These are phyloP conservation scores for Tethya wilhelma DNA, from an alignment of 37 sponge, comb jelly and placozoan species.

Conservation along the genomic window DNA sequence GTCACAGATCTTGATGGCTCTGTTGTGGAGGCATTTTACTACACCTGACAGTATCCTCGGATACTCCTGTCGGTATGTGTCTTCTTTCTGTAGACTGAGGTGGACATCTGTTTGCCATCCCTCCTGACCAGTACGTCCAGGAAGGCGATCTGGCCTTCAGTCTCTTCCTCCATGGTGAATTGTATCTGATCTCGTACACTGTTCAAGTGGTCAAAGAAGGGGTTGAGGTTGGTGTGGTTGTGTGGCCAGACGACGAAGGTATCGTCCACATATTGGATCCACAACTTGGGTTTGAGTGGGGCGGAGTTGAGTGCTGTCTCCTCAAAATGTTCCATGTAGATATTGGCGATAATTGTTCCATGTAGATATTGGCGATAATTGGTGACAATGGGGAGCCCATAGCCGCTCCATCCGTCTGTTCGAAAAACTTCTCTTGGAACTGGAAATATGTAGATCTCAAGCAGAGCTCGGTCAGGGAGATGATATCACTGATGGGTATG, in stretches of 20 bases:
- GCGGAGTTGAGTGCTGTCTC: neutral
- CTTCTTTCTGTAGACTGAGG: neutral
- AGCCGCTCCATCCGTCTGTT: no score
- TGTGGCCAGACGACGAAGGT: constrained; percentile 26
- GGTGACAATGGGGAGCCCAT: no score
- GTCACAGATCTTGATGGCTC: neutral
- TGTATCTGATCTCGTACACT: neutral
- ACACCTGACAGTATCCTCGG: neutral
- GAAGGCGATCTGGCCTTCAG: constrained; percentile 3
- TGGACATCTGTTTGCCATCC: neutral
- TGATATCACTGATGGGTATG: no score
- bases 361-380: no score
- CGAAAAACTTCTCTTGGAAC: no score
- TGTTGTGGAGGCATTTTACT: neutral
- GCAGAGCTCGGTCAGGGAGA: no score
- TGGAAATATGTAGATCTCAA: no score
- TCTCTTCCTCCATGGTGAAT: constrained; percentile 10
- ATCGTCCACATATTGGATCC: constrained; percentile 2
- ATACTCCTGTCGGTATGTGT: neutral
- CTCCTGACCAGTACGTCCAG: constrained; percentile 20
- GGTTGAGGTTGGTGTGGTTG: neutral
- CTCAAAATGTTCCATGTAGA: no score
- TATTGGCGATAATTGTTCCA: no score
- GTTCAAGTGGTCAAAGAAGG: constrained; percentile 14
- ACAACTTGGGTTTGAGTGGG: neutral